Conservation (phyloP, 1,140 invertebrate genomes). For the Oryctes rhinoceros region DNA sequence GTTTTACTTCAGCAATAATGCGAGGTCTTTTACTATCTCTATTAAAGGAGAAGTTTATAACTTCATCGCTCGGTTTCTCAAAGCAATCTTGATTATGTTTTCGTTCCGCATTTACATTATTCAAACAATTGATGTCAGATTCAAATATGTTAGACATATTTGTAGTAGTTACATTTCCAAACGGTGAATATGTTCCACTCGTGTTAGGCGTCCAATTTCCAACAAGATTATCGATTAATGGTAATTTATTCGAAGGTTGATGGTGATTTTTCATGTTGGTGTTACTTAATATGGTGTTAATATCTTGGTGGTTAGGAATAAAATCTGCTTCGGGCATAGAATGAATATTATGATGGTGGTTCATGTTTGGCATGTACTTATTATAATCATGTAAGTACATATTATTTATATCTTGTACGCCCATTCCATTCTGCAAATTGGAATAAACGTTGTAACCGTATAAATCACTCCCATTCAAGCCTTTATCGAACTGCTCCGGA, state of each 20-base stretch:
- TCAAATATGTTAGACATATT: slow-evolving; percentile 47
- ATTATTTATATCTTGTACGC: not conserved
- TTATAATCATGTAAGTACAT: not conserved
- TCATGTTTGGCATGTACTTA: slow-evolving; percentile 16
- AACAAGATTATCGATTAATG: slow-evolving; percentile 71
- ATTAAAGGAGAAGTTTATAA: slow-evolving; percentile 56
- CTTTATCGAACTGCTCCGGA: slow-evolving; percentile 13
- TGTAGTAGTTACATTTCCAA: slow-evolving; percentile 66
- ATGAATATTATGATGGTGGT: slow-evolving; percentile 13
- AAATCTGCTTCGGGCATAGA: not conserved
- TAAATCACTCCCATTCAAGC: slow-evolving; percentile 12
- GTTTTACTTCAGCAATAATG: slow-evolving; percentile 84
- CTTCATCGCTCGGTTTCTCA: slow-evolving; percentile 44
- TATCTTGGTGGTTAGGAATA: slow-evolving; percentile 18
- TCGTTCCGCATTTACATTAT: slow-evolving; percentile 45
- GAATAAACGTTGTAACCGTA: slow-evolving; percentile 23
- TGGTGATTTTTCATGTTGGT: slow-evolving; percentile 27
- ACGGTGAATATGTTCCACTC: slow-evolving; percentile 83
- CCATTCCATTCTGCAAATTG: slow-evolving; percentile 20
- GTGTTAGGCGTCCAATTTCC: slow-evolving; percentile 84
- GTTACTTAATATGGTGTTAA: slow-evolving; percentile 6
- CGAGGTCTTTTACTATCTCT: slow-evolving; percentile 71
- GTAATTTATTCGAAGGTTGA: slow-evolving; percentile 20
- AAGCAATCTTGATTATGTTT: slow-evolving; percentile 48
- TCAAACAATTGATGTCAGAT: slow-evolving; percentile 39